Conservation (phyloP, 2,888 invertebrate species). For the Drosophila borealis region DNA sequence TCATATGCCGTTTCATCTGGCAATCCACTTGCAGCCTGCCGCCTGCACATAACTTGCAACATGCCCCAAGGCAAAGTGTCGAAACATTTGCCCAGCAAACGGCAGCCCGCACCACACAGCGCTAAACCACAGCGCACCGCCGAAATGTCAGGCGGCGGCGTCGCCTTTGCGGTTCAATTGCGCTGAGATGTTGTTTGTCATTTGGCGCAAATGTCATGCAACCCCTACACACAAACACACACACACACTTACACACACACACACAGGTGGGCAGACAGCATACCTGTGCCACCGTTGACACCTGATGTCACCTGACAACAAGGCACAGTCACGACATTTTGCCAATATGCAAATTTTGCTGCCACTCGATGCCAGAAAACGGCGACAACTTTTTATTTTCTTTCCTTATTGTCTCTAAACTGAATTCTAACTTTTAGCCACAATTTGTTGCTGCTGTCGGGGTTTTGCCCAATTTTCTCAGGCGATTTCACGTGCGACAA, state of each 20-base stretch:
- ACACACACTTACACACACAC: too few relatives aligned
- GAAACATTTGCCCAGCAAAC: conserved; percentile 74
- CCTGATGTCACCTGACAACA: conserved; percentile 40
- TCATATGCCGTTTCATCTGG: conserved; percentile 4
- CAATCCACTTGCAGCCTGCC: conserved; percentile 4
- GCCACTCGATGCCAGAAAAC: conserved; percentile 18
- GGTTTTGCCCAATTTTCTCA: conserved; percentile 80
- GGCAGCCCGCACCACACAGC: neutral
- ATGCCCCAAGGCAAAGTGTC: conserved; percentile 73
- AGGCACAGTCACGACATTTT: conserved; percentile 54
- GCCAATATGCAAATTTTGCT: conserved; percentile 69
- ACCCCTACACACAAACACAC: conserved; percentile 1
- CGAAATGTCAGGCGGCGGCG: conserved; percentile 54
- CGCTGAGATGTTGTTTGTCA: conserved; percentile 68
- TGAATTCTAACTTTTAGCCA: conserved; percentile 58
- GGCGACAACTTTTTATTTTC: conserved; percentile 22
- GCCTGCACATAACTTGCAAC: conserved; percentile 20
- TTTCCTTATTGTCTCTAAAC: conserved; percentile 36
- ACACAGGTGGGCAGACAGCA: too few relatives aligned
- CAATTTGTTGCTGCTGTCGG: conserved; percentile 20
- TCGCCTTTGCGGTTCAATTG: conserved; percentile 73
- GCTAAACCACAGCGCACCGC: neutral
- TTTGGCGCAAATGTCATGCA: conserved; percentile 62
- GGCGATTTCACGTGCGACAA: conserved; percentile 84
- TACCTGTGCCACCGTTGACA: conserved; percentile 25